These are phyloP conservation scores for Tetramorium simillimum DNA, from an alignment of 1,140 invertebrate genomes.

Conservation along the genomic window DNA sequence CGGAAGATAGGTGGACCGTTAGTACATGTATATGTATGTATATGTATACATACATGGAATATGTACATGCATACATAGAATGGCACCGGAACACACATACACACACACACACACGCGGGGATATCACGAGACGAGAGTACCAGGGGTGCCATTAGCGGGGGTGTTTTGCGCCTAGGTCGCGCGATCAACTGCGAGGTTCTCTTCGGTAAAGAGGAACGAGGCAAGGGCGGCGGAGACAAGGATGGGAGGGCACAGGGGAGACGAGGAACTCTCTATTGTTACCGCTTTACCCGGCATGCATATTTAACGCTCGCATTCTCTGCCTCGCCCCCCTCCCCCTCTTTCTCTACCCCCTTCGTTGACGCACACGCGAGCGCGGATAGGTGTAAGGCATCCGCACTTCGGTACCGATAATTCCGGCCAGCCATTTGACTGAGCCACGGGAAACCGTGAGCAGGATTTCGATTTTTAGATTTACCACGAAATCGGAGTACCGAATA, in stretches of 20 bases:
- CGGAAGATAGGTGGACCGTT: neutral
- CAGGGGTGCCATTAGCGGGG: constrained; percentile 77
- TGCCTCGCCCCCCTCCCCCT: neutral
- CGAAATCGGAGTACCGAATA: neutral
- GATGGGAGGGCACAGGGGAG: constrained; percentile 24
- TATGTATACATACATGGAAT: neutral
- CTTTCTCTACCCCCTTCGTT: neutral
- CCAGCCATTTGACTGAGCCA: neutral
- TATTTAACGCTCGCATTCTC: constrained; percentile 77
- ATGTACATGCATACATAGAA: neutral
- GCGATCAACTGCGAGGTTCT: constrained; percentile 76
- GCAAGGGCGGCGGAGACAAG: constrained; percentile 33
- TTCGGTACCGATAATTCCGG: constrained; percentile 21
- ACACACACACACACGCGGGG: neutral
- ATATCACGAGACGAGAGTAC: constrained; percentile 73
- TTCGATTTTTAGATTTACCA: constrained; percentile 22
- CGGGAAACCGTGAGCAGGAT: constrained; percentile 27
- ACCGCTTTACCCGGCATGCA: constrained; percentile 78
- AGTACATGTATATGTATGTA: neutral
- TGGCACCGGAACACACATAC: neutral
- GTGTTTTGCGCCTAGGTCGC: constrained; percentile 78
- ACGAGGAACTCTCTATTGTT: constrained; percentile 74
- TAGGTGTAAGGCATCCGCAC: constrained; percentile 25
- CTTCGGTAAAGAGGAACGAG: constrained; percentile 39
- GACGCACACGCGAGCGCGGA: constrained; percentile 17